Conservation (phyloP, 2,888 invertebrate genomes). For the Lithophane semibrunnea region DNA sequence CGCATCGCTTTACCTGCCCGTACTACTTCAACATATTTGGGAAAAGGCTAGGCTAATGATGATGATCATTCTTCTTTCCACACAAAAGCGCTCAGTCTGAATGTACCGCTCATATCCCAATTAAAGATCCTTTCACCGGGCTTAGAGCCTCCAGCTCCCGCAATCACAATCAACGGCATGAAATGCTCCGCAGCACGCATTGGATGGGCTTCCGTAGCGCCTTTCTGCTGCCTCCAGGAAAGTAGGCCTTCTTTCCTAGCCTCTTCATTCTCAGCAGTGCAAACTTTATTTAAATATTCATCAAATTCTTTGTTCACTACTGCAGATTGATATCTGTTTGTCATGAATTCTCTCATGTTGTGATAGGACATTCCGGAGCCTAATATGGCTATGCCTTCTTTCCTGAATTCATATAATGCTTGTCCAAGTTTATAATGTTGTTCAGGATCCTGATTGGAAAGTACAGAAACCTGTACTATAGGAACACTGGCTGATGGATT, state of each 20-base stretch:
- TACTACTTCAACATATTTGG: too few species aligned
- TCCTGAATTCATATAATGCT: conserved; percentile 80
- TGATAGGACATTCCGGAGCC: conserved; percentile 89
- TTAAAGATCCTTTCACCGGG: conserved; percentile 83
- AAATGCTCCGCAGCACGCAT: conserved; percentile 85
- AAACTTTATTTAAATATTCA: conserved; percentile 81
- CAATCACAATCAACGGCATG: conserved; percentile 85
- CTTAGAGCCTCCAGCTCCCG: conserved; percentile 83
- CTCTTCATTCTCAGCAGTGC: conserved; percentile 78
- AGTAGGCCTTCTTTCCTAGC: conserved; percentile 75
- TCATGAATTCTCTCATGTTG: conserved; percentile 85
- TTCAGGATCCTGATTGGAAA: conserved; percentile 81
- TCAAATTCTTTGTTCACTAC: conserved; percentile 86
- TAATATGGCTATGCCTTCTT: conserved; percentile 84
- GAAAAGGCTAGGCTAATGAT: too few species aligned
- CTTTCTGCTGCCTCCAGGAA: conserved; percentile 80
- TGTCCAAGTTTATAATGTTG: conserved; percentile 84
- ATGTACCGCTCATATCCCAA: conserved; percentile 84
- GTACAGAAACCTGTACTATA: conserved; percentile 85
- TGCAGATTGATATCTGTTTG: conserved; percentile 64
- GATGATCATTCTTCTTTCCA: conserved; percentile 79
- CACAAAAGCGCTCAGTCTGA: conserved; percentile 84
- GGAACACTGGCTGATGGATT: conserved; percentile 85
- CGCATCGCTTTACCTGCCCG: too few species aligned
- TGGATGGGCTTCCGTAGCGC: conserved; percentile 84